phyloP scores from a whole-genome alignment of 2,888 invertebrate species.

The Mantis religiosa region DNA sequence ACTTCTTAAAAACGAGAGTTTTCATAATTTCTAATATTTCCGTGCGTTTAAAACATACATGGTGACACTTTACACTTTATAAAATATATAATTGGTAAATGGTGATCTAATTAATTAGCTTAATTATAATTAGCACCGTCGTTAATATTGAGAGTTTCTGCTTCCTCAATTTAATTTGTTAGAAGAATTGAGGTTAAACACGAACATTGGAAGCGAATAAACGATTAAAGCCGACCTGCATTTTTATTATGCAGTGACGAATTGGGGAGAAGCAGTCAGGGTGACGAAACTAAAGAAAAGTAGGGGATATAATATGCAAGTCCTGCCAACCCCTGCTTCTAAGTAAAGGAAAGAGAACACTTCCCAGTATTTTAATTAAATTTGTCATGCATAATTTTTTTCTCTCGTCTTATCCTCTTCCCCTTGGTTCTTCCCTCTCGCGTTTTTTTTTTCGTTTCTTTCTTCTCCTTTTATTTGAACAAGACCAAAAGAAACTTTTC shows the following conservation, averaged over 20 bases:
- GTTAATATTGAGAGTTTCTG: no score
- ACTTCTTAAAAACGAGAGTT: no score
- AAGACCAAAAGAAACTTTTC: conserved; percentile 1
- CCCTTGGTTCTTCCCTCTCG: conserved; percentile 2
- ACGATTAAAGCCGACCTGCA: neutral
- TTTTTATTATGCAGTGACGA: neutral
- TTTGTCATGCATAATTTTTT: conserved; percentile 30
- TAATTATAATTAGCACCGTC: no score
- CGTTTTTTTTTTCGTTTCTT: conserved; percentile 3
- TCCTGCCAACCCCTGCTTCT: neutral
- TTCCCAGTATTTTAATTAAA: conserved; percentile 28
- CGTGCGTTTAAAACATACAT: no score
- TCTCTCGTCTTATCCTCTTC: neutral
- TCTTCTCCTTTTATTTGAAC: neutral
- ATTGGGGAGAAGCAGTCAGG: neutral
- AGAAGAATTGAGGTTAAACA: neutral
- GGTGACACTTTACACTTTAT: no score
- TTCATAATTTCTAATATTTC: no score
- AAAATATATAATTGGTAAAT: no score
- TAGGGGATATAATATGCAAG: neutral
- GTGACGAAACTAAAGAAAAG: neutral
- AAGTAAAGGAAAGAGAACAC: conserved; percentile 15
- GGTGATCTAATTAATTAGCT: no score
- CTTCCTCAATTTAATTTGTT: no score
- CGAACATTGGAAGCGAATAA: neutral